Percentiles rank a stretch among this genome's conserved stretches.
These are phyloP conservation scores for Chrysolina oricalcia DNA, from an alignment of 2,888 invertebrate genomes.

Conservation along the genomic window DNA sequence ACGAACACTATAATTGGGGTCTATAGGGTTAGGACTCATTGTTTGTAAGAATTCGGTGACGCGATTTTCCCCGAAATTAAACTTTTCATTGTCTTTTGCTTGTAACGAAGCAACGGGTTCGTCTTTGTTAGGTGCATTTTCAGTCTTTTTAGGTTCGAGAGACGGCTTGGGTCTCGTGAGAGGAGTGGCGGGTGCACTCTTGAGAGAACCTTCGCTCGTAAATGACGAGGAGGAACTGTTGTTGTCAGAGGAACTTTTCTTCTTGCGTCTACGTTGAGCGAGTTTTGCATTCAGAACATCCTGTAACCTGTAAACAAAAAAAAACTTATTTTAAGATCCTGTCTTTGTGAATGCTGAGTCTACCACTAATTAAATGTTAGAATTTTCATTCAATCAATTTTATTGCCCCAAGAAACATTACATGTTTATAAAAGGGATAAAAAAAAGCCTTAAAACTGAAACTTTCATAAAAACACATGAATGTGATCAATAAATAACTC, in stretches of 20 bases:
- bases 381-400: too few relatives aligned
- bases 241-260: slow-evolving; percentile 73
- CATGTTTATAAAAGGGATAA: too few relatives aligned
- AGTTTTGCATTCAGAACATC: slow-evolving; percentile 82
- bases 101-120: slow-evolving; percentile 31
- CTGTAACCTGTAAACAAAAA: slow-evolving; percentile 70
- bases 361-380: too few relatives aligned
- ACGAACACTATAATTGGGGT: slow-evolving; percentile 50
- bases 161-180: slow-evolving; percentile 56
- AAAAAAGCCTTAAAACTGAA: too few relatives aligned
- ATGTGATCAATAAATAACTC: too few relatives aligned
- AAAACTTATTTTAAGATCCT: background rate
- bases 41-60: slow-evolving; percentile 73
- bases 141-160: slow-evolving; percentile 63
- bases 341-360: too few relatives aligned
- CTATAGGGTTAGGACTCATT: slow-evolving; percentile 64
- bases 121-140: slow-evolving; percentile 49
- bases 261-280: slow-evolving; percentile 80
- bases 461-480: too few relatives aligned
- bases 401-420: too few relatives aligned
- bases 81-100: slow-evolving; percentile 64
- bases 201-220: slow-evolving; percentile 69
- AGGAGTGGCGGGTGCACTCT: slow-evolving; percentile 58
- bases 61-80: slow-evolving; percentile 72
- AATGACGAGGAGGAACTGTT: slow-evolving; percentile 69